These are phyloP conservation scores for Callithrix jacchus DNA, from an alignment of 2,113 vertebrate genomes.

Conservation along the genomic window DNA sequence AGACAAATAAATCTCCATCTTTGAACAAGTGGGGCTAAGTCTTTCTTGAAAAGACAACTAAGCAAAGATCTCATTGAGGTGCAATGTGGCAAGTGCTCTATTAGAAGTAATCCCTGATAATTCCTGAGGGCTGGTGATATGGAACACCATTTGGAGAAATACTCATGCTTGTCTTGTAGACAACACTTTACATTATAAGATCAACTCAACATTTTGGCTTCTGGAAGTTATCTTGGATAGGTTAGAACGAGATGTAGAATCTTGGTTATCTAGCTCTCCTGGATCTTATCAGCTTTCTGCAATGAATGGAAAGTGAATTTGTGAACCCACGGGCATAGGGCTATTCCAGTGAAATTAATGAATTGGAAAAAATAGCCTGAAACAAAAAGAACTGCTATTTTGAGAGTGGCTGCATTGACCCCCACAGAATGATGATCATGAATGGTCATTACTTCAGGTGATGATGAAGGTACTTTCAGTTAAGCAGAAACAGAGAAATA, in stretches of 20 bases:
- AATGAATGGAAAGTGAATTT: not conserved
- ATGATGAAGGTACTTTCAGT: not conserved
- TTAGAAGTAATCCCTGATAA: not conserved
- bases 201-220: not conserved
- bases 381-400: not conserved
- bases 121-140: not conserved
- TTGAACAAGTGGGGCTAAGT: not conserved
- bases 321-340: not conserved
- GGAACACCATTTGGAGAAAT: not conserved
- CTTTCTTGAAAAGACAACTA: not conserved
- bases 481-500: not conserved
- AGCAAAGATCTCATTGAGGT: not conserved
- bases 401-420: not conserved
- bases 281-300: not conserved
- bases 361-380: not conserved
- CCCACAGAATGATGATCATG: not conserved
- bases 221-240: not conserved
- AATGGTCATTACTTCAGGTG: not conserved
- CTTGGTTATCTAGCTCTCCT: not conserved
- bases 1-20: not conserved
- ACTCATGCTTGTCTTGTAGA: not conserved
- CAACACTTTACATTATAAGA: not conserved
- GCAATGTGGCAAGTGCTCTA: not conserved
- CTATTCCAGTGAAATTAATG: conserved; percentile 7
- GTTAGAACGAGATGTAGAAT: not conserved